phyloP scores from a whole-genome alignment of 2,113 vertebrate genomes.

The Pachyramphus minor region DNA sequence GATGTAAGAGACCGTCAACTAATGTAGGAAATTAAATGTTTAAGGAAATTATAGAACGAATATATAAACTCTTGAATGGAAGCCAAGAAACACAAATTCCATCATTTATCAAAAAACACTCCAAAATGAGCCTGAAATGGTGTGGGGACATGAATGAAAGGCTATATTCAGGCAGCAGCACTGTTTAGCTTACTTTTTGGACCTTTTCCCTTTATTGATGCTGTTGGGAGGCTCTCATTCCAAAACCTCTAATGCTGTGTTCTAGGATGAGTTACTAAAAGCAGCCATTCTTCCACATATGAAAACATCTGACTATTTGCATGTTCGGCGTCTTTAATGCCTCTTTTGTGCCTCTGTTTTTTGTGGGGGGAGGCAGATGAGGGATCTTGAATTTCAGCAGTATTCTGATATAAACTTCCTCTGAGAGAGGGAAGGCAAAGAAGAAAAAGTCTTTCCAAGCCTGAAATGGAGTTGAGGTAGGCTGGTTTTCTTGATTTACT shows the following conservation, averaged over 20 bases:
- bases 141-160: slow-evolving; percentile 57
- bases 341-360: slow-evolving; percentile 48
- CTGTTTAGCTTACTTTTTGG: slow-evolving; percentile 65
- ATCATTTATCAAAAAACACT: slow-evolving; percentile 60
- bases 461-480: not conserved
- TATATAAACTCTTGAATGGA: slow-evolving; percentile 36
- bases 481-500: not conserved
- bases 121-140: not conserved
- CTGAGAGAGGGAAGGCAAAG: not conserved
- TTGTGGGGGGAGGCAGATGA: not conserved
- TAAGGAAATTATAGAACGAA: slow-evolving; percentile 57
- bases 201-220: slow-evolving; percentile 68
- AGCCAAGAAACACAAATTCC: slow-evolving; percentile 57
- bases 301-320: slow-evolving; percentile 55
- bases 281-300: slow-evolving; percentile 54
- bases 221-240: slow-evolving; percentile 53
- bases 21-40: slow-evolving; percentile 65
- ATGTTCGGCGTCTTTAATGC: slow-evolving; percentile 41
- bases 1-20: slow-evolving; percentile 37
- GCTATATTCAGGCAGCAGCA: slow-evolving; percentile 57
- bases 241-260: slow-evolving; percentile 56
- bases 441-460: slow-evolving; percentile 32
- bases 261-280: slow-evolving; percentile 67
- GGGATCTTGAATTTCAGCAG: slow-evolving; percentile 37
- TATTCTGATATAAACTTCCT: slow-evolving; percentile 48